These are phyloP conservation scores for Melanerpes aurifrons DNA, from an alignment of 2,113 vertebrate species.

Conservation along the genomic window DNA sequence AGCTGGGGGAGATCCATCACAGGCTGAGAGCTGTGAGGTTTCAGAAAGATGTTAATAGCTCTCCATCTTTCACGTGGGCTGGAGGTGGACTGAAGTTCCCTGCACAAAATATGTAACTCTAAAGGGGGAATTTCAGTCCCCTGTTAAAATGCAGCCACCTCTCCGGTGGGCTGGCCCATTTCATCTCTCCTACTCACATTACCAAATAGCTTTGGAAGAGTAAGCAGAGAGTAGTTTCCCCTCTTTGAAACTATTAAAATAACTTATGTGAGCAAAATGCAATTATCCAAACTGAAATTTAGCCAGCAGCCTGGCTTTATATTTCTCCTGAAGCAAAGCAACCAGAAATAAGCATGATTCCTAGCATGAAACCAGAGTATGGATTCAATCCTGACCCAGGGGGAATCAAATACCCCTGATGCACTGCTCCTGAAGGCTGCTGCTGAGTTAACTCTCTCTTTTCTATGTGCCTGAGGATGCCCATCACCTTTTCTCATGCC, in stretches of 20 bases:
- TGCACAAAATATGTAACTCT: neutral
- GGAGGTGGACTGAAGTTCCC: neutral
- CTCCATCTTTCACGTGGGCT: neutral
- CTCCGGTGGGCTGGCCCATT: neutral
- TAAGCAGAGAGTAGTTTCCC: neutral
- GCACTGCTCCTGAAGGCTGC: neutral
- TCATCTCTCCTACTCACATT: neutral
- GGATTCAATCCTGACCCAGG: neutral
- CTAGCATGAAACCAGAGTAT: neutral
- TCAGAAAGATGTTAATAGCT: neutral
- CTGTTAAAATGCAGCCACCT: neutral
- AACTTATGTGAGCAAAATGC: neutral
- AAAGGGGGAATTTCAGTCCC: neutral
- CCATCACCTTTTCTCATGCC: neutral
- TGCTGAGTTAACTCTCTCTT: neutral
- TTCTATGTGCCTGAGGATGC: neutral
- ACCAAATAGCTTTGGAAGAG: neutral
- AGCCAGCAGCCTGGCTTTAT: neutral
- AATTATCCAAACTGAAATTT: slow-evolving; percentile 35
- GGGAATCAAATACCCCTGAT: neutral
- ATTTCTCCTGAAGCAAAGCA: neutral
- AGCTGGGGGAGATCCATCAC: neutral
- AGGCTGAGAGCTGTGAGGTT: neutral
- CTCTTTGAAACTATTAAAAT: neutral
- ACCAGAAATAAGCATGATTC: neutral